A percentile compares a stretch with the other conserved stretches of the same genome.
Conservation (phyloP, 1,140 invertebrate genomes). For the Ephestia elutella region DNA sequence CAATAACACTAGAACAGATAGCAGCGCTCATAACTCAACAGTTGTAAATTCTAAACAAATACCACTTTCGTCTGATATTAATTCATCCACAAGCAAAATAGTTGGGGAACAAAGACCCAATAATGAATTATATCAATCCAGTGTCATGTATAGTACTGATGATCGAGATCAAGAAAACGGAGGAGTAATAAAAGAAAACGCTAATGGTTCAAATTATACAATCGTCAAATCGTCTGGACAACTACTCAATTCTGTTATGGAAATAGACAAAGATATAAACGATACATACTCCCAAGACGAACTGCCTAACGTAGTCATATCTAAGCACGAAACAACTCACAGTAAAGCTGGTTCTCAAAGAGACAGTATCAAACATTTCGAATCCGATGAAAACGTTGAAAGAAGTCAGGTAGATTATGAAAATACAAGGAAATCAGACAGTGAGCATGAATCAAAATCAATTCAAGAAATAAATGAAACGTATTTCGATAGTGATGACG, state of each 20-base stretch:
- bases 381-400: conserved; percentile 6
- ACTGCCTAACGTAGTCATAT: conserved; percentile 2
- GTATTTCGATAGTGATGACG: conserved; percentile 12
- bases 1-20: conserved; percentile 10
- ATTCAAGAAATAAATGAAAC: conserved; percentile 8
- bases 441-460: background rate
- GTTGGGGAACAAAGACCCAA: background rate
- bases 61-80: background rate
- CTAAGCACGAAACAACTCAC: conserved; percentile 3
- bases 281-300: conserved; percentile 3
- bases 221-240: conserved; percentile 49
- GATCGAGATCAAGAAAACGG: conserved; percentile 9
- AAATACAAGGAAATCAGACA: conserved; percentile 6
- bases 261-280: conserved; percentile 12
- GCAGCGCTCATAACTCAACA: background rate
- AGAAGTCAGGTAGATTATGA: conserved; percentile 5
- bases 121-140: background rate
- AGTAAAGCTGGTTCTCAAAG: background rate
- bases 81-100: background rate
- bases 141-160: background rate
- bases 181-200: conserved; percentile 1
- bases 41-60: background rate
- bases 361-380: conserved; percentile 2
- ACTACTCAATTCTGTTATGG: conserved; percentile 37
- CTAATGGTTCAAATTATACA: conserved; percentile 15